phyloP scores from a whole-genome alignment of 64 coral and sea anemone genomes.

The Hydrozoanthus tunicans region DNA sequence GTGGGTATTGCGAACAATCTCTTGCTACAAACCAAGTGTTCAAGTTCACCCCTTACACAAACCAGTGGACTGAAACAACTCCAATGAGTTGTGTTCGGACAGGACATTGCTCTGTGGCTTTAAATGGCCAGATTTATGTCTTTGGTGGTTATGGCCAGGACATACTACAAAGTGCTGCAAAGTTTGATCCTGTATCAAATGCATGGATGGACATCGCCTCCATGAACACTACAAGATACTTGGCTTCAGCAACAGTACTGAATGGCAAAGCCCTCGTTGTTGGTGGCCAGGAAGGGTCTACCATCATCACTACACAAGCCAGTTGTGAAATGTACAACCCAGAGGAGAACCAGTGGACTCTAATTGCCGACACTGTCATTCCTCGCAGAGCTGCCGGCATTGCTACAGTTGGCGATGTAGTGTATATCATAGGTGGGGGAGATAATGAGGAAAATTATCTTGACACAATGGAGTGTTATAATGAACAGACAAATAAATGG shows the following conservation, averaged over 20 bases:
- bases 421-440: conserved; percentile 50
- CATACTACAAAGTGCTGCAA: conserved; percentile 68
- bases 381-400: conserved; percentile 49
- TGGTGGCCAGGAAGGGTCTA: conserved; percentile 77
- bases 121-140: conserved; percentile 70
- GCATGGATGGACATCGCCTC: conserved; percentile 66
- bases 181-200: conserved; percentile 70
- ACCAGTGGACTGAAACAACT: conserved; percentile 72
- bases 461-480: conserved; percentile 42
- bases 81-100: conserved; percentile 73
- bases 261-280: conserved; percentile 74
- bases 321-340: conserved; percentile 83
- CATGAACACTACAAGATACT: conserved; percentile 74
- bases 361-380: conserved; percentile 26
- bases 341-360: conserved; percentile 53
- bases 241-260: conserved; percentile 73
- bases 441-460: conserved; percentile 52
- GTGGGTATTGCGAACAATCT: conserved; percentile 49
- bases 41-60: conserved; percentile 78
- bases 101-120: conserved; percentile 80
- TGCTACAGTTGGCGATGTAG: conserved; percentile 7
- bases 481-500: conserved; percentile 45
- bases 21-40: conserved; percentile 42
- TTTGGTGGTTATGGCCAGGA: conserved; percentile 88
- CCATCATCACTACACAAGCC: conserved; percentile 74